A percentile compares a stretch with the other conserved stretches of the same genome.
phyloP scores from a whole-genome alignment of 2,888 invertebrate species.

The Lycaena phlaeas region DNA sequence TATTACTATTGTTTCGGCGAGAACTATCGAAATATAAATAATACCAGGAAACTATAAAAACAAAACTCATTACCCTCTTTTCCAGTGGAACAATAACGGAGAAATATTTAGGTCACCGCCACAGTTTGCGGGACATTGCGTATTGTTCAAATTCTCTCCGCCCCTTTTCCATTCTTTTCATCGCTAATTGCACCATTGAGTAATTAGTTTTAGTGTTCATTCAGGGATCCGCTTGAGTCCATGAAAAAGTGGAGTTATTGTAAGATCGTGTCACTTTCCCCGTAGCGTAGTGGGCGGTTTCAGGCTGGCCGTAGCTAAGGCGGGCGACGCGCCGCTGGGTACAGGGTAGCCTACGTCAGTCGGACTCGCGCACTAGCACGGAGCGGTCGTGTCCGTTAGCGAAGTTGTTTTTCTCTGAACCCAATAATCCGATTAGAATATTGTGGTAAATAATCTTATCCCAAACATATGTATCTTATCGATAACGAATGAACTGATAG shows the following conservation, averaged over 20 bases:
- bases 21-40: not conserved
- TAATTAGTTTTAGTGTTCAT: constrained; percentile 10
- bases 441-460: constrained; percentile 20
- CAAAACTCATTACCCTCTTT: not conserved
- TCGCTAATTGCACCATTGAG: constrained; percentile 3
- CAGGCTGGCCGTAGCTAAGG: constrained; percentile 41
- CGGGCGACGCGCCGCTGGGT: constrained; percentile 27
- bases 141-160: not conserved
- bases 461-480: constrained; percentile 21
- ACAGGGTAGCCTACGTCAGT: constrained; percentile 50
- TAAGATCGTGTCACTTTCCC: constrained; percentile 39
- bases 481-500: constrained; percentile 21
- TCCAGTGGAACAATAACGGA: not conserved
- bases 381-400: constrained; percentile 28
- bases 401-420: constrained; percentile 14
- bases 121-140: not conserved
- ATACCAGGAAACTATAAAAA: not conserved
- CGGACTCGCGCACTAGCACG: constrained; percentile 34
- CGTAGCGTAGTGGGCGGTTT: constrained; percentile 59
- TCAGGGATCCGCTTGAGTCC: constrained; percentile 5
- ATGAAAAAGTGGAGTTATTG: constrained; percentile 9
- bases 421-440: constrained; percentile 28
- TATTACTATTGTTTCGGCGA: not conserved
- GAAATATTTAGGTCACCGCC: constrained; percentile 1
- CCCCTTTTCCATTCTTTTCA: not conserved